Base-by-base conservation (phyloP, 1,140 invertebrate genomes). In the Heliconius himera region DNA sequence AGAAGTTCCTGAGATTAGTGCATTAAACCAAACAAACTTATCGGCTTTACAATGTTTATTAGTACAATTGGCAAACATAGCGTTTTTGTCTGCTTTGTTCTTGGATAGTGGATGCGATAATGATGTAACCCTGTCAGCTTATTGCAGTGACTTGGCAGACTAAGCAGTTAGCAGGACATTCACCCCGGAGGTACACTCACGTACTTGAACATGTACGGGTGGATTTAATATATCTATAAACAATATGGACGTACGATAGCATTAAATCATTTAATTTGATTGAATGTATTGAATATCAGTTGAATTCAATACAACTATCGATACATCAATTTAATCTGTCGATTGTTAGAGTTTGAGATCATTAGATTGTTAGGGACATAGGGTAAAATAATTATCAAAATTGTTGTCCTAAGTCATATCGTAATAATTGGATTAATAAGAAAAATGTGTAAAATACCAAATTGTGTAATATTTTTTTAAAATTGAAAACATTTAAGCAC, bases 61-160 rank as follows among this genome's bases (percentile, higher is more conserved):
- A 22, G n/a, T n/a, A 60, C 54, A 60, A 60, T 60, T 60, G 54
- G 54, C 54, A 60, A 22, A 60, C n/a, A 26, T 22, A 60, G 41
- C n/a, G 8, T 56, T 56, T 56, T 56, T 56, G 60, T 29, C 26
- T n/a, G 60, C 11, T 29, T 66, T 66, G 60, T 66, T 66, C 11
- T 66, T 66, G 60, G 26, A 29, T 66, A 26, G 1, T 66, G 60
- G 60, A 60, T 16, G 60, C 22, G 60, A 66, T 66, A 66, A 66
- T 66, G 11, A 66, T 22, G 29, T 66, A 66, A 66, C 26, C 26
- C 60, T 66, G 60, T 29, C 22, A 66, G 60, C 60, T 66, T 66
- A 66, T 66, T 66, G 60, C 60, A 66, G 60, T 66, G 60, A 66
- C 60, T 66, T 66, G 60, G 60, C 60, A 66, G 60, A 66, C 26